Evolutionary conservation across 2,888 invertebrate genomes (phyloP).

Genomic region (Apodemia mormo): DNA sequence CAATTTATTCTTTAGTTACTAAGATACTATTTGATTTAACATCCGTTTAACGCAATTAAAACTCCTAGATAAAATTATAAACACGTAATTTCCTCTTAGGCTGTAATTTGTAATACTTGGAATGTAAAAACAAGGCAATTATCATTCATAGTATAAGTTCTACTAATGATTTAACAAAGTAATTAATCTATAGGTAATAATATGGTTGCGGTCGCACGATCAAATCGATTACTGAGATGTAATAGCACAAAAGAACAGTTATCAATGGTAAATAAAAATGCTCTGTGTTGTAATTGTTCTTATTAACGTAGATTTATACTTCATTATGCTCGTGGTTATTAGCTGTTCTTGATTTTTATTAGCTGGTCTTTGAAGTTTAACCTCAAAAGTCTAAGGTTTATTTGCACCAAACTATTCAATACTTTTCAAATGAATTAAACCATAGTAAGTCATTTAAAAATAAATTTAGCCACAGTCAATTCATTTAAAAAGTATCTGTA

Average conservation of each 20-base stretch:
- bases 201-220: conserved; percentile 46
- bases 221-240: conserved; percentile 45
- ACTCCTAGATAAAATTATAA: conserved; percentile 75
- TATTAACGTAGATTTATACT: background rate
- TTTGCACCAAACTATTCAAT: too few relatives aligned
- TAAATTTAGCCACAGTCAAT: too few relatives aligned
- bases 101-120: conserved; percentile 67
- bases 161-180: conserved; percentile 62
- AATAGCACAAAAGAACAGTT: conserved; percentile 13
- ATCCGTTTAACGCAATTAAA: conserved; percentile 71
- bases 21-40: conserved; percentile 50
- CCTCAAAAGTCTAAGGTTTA: background rate
- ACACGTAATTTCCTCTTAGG: conserved; percentile 63
- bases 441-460: too few relatives aligned
- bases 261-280: conserved; percentile 7
- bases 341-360: background rate
- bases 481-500: too few relatives aligned
- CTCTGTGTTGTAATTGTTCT: conserved; percentile 6
- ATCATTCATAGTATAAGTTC: conserved; percentile 61
- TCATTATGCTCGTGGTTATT: background rate
- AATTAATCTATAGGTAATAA: conserved; percentile 61
- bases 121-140: conserved; percentile 76
- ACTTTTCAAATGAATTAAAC: too few relatives aligned
- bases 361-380: background rate
- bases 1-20: background rate